phyloP scores from a whole-genome alignment of 2,797 vertebrate species.

The Antennarius maculatus region DNA sequence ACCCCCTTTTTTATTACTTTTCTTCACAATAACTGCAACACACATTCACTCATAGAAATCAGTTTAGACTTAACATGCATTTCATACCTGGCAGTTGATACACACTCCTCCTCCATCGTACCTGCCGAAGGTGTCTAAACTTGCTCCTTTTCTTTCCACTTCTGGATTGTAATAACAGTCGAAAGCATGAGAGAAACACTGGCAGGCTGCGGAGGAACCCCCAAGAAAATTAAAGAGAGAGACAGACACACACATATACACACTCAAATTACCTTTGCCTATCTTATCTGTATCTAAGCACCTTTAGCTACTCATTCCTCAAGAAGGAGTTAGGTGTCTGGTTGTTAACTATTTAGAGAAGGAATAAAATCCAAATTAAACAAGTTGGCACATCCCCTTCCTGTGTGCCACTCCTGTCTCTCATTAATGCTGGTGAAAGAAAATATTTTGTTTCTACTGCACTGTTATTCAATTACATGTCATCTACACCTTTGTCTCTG shows the following conservation, averaged over 20 bases:
- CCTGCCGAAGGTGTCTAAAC: slow-evolving; percentile 87
- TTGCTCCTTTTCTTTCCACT: slow-evolving; percentile 84
- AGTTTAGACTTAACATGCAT: slow-evolving; percentile 63
- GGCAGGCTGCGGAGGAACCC: slow-evolving; percentile 86
- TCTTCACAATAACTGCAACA: slow-evolving; percentile 24
- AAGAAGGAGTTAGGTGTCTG: slow-evolving; percentile 22
- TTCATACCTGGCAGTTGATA: slow-evolving; percentile 91
- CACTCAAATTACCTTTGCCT: slow-evolving; percentile 43
- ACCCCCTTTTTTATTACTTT: slow-evolving; percentile 8
- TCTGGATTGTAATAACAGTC: slow-evolving; percentile 92
- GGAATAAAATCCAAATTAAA: slow-evolving; percentile 58
- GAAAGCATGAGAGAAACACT: slow-evolving; percentile 90
- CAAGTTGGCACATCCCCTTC: slow-evolving; percentile 48
- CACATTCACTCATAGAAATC: slow-evolving; percentile 50
- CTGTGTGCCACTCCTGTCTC: slow-evolving; percentile 33
- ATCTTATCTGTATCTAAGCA: slow-evolving; percentile 40
- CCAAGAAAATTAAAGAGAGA: slow-evolving; percentile 51
- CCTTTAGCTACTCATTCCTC: slow-evolving; percentile 46
- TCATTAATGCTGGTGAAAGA: slow-evolving; percentile 55
- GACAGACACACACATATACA: slow-evolving; percentile 42
- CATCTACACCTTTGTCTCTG: slow-evolving; percentile 32
- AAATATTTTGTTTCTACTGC: slow-evolving; percentile 36
- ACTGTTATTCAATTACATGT: slow-evolving; percentile 44
- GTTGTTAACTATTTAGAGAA: slow-evolving; percentile 50
- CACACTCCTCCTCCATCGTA: slow-evolving; percentile 94